Base-by-base conservation (phyloP, 1,140 invertebrate species). In the Bombus consobrinus region DNA sequence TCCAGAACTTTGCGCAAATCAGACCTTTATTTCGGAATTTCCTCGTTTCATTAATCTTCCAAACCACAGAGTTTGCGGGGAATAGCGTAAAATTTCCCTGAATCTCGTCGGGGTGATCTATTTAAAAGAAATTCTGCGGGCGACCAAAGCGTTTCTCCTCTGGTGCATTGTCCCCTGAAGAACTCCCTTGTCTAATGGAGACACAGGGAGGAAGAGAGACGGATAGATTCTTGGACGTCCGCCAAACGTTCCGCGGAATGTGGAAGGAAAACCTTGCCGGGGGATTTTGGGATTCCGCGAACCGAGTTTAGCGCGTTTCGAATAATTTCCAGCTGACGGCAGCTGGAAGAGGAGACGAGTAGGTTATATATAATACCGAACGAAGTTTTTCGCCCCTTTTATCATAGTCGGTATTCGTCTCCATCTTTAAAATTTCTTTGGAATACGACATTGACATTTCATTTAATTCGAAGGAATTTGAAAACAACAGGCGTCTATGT, bases 141-240 rank as follows among this genome's bases (percentile, higher is more conserved):
- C 41, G 75, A 22, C 47, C 22, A 22, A 53, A 53, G 43, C 59
- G 66, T 75, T 85, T 41, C 47, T 47, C n/a, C n/a, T 59, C 12
- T 68, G 87, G 87, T 89, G 88, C 87, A 89, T 89, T 89, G 88
- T 89, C 88, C 84, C 66, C 80, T 59, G 73, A 80, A 81, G 81
- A 89, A 79, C 76, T 83, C 59, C 66, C 62, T 69, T 80, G 47
- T 89, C 85, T 85, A 85, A 78, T 47, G 71, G 86, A 41, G 43
- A 64, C 4, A 6, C 10, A 25, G 43, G 34, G 32, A 57, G 47
- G 0, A 34, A 76, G 73, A 28, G 43, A 37, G 32, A 10, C 9
- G 8, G n/a, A 84, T 68, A 81, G 76, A 87, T 90, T 89, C 78
- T 90, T 90, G 89, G 78, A 69, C 53, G 77, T 64, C n/a, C 62